Percentiles rank a stretch among this genome's conserved stretches.
Evolutionary conservation across 2,888 invertebrate genomes (phyloP).

Genomic region (Allolobophora icterica): DNA sequence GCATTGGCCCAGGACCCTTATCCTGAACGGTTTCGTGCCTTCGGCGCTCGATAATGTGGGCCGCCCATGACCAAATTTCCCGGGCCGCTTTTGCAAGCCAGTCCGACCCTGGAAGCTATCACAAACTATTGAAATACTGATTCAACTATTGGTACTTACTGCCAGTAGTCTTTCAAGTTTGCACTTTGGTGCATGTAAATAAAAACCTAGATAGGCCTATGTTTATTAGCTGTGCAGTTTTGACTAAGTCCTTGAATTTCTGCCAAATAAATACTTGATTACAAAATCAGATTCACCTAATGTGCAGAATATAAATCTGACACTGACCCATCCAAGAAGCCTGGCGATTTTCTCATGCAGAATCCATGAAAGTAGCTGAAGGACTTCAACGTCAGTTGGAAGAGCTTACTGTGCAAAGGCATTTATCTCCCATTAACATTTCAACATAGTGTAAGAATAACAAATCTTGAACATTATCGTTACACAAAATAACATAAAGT

Average conservation of each 20-base stretch:
- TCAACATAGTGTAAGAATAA: background rate
- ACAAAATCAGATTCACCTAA: background rate
- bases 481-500: background rate
- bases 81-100: too few species aligned
- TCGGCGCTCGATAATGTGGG: too few species aligned
- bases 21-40: too few species aligned
- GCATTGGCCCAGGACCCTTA: too few species aligned
- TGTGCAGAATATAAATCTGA: background rate
- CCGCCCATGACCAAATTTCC: too few species aligned
- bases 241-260: background rate
- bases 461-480: background rate
- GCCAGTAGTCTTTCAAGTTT: background rate
- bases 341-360: conserved; percentile 44
- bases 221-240: background rate
- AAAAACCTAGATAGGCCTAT: background rate
- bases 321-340: conserved; percentile 13
- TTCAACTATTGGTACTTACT: background rate
- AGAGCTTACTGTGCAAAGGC: conserved; percentile 53
- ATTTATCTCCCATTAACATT: background rate
- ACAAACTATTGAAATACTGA: background rate
- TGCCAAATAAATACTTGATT: background rate
- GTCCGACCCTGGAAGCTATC: too few species aligned
- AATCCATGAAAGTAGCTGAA: conserved; percentile 60
- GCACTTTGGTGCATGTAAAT: background rate
- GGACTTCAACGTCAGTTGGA: conserved; percentile 57